These are phyloP conservation scores for Bryconaethiops microstoma DNA, from an alignment of 2,797 vertebrate genomes.

Conservation along the genomic window DNA sequence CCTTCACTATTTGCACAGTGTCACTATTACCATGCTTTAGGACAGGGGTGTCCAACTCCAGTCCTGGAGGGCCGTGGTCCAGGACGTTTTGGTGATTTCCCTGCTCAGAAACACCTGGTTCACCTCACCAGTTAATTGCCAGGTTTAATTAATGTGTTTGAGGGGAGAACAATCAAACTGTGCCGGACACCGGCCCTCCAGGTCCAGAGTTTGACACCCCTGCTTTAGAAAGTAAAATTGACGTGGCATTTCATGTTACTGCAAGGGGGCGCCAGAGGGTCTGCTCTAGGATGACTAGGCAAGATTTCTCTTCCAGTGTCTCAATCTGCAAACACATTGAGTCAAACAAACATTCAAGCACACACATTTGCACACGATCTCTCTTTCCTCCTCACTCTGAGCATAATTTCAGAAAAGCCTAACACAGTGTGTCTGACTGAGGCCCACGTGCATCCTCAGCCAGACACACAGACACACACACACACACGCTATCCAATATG, in stretches of 20 bases:
- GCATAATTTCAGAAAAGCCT: not conserved
- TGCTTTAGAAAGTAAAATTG: constrained; percentile 52
- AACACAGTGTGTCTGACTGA: not conserved
- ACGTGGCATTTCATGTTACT: constrained; percentile 60
- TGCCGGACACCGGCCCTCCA: no score
- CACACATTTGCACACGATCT: not conserved
- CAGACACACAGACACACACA: constrained; percentile 63
- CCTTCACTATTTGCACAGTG: not conserved
- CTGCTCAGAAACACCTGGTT: no score
- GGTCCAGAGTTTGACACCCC: no score
- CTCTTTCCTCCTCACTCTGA: not conserved
- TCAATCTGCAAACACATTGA: constrained; percentile 37
- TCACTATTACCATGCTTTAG: no score
- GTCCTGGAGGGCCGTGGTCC: no score
- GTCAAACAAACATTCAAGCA: constrained; percentile 59
- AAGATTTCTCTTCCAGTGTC: constrained; percentile 68
- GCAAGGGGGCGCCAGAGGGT: constrained; percentile 68
- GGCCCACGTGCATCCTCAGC: not conserved
- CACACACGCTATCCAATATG: not conserved
- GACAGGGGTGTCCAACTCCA: no score
- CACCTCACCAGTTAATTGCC: no score
- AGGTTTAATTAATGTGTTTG: no score
- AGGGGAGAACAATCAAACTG: no score
- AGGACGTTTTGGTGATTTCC: no score
- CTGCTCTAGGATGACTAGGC: constrained; percentile 72